A percentile compares a stretch with the other conserved stretches of the same genome.
phyloP scores from a whole-genome alignment of 2,888 invertebrate genomes.

The Cremastobaeus sp. region DNA sequence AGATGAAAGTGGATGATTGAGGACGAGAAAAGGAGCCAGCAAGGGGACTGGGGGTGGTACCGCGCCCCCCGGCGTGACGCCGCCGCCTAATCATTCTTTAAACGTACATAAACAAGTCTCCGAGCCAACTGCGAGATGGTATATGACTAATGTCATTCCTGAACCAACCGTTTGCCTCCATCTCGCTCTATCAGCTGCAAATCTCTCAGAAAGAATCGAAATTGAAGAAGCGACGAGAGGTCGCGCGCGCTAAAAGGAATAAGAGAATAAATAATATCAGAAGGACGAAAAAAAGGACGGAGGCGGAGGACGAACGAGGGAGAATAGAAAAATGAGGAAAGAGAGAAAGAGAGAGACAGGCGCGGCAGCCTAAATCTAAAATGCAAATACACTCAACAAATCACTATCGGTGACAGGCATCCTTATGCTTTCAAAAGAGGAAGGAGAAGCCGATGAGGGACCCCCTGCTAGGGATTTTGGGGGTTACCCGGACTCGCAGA shows the following conservation, averaged over 20 bases:
- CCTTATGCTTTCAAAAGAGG: conserved; percentile 74
- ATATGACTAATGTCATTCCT: conserved; percentile 76
- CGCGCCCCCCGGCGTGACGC: conserved; percentile 73
- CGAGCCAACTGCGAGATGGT: conserved; percentile 64
- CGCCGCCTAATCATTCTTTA: conserved; percentile 78
- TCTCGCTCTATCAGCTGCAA: conserved; percentile 36
- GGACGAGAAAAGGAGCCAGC: conserved; percentile 33
- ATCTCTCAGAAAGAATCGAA: conserved; percentile 62
- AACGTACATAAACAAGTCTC: conserved; percentile 77
- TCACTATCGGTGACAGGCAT: conserved; percentile 77
- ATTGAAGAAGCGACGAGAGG: conserved; percentile 64
- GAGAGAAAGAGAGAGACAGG: conserved; percentile 63
- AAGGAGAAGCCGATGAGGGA: conserved; percentile 74
- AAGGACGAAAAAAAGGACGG: conserved; percentile 29
- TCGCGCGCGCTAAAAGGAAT: conserved; percentile 49
- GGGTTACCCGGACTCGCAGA: conserved; percentile 71
- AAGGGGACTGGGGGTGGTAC: conserved; percentile 62
- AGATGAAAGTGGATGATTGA: conserved; percentile 47
- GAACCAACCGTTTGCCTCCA: conserved; percentile 64
- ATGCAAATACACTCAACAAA: conserved; percentile 78
- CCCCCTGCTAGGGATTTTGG: conserved; percentile 76
- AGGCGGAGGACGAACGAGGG: conserved; percentile 46
- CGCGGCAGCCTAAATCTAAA: conserved; percentile 77
- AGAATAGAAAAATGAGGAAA: conserved; percentile 51
- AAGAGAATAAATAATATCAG: conserved; percentile 56